Evolutionary conservation across 2,113 vertebrate species (phyloP), one percentile per base, ranked within the genome.

Genomic region (Oplegnathus fasciatus): DNA sequence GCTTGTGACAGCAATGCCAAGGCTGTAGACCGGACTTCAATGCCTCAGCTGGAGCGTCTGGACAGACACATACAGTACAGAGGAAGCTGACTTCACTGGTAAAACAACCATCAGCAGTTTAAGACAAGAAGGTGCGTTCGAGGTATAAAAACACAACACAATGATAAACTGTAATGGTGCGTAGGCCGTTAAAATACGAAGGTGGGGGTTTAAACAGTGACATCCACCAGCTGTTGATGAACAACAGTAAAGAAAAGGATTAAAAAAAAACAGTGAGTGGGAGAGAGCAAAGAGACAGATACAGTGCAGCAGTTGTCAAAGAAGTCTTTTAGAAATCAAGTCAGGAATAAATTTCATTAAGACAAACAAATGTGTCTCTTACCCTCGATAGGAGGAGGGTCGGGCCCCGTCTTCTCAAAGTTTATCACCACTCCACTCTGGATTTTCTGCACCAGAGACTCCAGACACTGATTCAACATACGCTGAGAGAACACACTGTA

Each of bases 401-500:
- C 98, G 0, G 98, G 97, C 76, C 98, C 98, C 0, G 97, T 97
- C 94, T 99, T 99, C 95, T 99, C 98, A 93, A 99, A 99, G 92
- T 99, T 97, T 83, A 99, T 98, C 71, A 99, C 98, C 65, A 99
- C 98, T 65, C 98, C 98, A 84, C 98, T 99, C 87, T 98, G 97
- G 80, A 99, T 97, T 91, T 99, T 99, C 94, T 99, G 98, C 89
- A 99, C 98, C 91, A 99, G 92, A 70, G 98, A 99, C 92, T 99
- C 98, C 88, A 99, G 94, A 95, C 98, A 99, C 84, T 99, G 98
- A 93, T 98, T 99, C 88, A 99, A 94, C 98, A 98, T 99, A 65
- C 98, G 96, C 95, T 99, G 97, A 50, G 98, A 98, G 86, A 97
- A 97, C 2, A 99, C 97, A 44, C 97, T 98, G 80, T 99, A 99